phyloP scores from a whole-genome alignment of 2,888 invertebrate species.

The Carabus problematicus region DNA sequence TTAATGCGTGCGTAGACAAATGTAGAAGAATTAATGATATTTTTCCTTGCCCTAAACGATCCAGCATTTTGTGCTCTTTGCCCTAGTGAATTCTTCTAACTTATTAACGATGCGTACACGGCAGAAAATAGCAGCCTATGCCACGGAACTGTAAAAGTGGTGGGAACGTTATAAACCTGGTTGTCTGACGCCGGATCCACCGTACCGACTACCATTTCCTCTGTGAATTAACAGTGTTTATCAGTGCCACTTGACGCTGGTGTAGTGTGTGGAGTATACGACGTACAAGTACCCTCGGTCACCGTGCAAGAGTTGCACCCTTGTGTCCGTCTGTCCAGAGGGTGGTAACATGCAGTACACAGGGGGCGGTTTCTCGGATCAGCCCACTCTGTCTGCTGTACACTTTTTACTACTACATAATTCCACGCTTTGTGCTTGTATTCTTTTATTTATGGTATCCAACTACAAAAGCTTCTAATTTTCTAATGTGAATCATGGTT shows the following conservation, averaged over 20 bases:
- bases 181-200: conserved; percentile 25
- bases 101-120: conserved; percentile 5
- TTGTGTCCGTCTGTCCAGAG: no score
- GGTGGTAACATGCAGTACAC: no score
- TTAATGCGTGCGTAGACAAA: no score
- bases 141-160: not conserved
- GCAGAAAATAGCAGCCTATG: not conserved
- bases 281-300: conserved; percentile 5
- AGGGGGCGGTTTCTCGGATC: no score
- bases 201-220: conserved; percentile 37
- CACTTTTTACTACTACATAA: no score
- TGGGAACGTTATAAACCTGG: conserved; percentile 25
- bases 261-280: not conserved
- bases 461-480: no score
- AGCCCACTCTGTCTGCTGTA: no score
- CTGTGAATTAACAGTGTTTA: conserved; percentile 41
- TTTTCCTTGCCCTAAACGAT: not conserved
- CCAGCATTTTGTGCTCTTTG: not conserved
- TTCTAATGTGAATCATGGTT: no score
- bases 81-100: not conserved
- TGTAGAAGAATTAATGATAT: no score
- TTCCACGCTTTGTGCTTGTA: no score
- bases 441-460: no score
- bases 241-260: conserved; percentile 28
- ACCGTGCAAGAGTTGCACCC: not conserved